These are phyloP conservation scores for Gadus macrocephalus DNA, from an alignment of 2,113 vertebrate genomes.

Conservation along the genomic window DNA sequence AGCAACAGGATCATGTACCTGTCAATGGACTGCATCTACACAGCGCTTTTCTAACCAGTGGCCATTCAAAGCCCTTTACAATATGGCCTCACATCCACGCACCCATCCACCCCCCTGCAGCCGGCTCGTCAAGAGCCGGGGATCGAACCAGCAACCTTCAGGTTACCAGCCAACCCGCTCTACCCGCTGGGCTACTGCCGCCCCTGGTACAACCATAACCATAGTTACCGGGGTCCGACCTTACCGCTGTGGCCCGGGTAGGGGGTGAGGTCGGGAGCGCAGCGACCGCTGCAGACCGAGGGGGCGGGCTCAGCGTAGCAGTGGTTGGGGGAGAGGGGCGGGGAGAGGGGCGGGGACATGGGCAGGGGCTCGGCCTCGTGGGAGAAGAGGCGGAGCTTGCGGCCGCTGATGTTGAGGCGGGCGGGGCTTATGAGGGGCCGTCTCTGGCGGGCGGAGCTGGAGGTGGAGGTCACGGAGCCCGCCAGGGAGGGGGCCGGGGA, in stretches of 20 bases:
- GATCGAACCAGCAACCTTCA: no score
- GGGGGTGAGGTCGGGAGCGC: conserved; percentile 54
- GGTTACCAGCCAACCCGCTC: no score
- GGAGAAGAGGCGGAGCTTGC: conserved; percentile 81
- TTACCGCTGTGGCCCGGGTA: conserved; percentile 58
- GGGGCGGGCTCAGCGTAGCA: conserved; percentile 58
- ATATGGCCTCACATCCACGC: no score
- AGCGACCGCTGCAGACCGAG: conserved; percentile 58
- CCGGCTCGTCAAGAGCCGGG: no score
- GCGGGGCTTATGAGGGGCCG: conserved; percentile 95
- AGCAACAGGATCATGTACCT: no score
- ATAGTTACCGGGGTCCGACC: no score
- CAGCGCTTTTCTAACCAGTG: no score
- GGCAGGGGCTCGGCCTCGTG: conserved; percentile 44
- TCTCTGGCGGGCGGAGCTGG: conserved; percentile 78
- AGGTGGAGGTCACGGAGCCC: conserved; percentile 83
- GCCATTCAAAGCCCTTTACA: no score
- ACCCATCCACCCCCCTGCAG: no score
- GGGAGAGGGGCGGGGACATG: conserved; percentile 42
- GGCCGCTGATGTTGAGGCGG: conserved; percentile 84
- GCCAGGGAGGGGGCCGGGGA: conserved; percentile 85
- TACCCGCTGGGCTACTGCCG: no score
- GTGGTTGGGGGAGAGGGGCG: conserved; percentile 50
- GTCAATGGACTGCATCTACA: no score
- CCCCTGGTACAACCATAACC: neutral